Evolutionary conservation across 2,888 invertebrate genomes (phyloP), one percentile per base, ranked within the genome.

Genomic region (Plagodis pulveraria): DNA sequence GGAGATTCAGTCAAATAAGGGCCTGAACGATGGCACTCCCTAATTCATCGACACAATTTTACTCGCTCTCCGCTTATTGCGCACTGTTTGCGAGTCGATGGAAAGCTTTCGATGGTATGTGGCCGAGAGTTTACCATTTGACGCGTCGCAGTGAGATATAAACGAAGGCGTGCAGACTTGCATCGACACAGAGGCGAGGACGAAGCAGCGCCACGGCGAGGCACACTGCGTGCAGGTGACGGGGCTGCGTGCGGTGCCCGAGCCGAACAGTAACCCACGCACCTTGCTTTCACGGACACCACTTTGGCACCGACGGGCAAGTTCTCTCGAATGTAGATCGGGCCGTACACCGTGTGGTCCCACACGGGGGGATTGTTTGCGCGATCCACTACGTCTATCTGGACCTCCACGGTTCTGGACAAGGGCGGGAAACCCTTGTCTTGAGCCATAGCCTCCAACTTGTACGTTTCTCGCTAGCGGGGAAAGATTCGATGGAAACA

Each of bases 281-380:
- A 98, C 98, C 98, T 98, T 96, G 98, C 98, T 96, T 98, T 98
- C 94, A 98, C 96, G 94, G 98, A 98, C 94, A 98, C 97, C 95
- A 98, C 98, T 96, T 97, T 98, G 94, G 97, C 97, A 94, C 98
- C 98, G 91, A 98, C 98, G 94, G 98, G 97, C 95, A 97, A 96
- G 95, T 98, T 98, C 95, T 98, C 98, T 96, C 97, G 97, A 94
- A 98, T 97, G 96, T 96, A 97, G 96, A 98, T 97, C 89, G 98
- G 98, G 91, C 98, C 98, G 94, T 98, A 98, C 93, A 97, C 96
- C 93, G 95, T 96, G 95, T 98, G 96, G 94, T 97, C 98, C 98
- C 98, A 98, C 93, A 97, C 97, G 93, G 97, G 98, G 94, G 97
- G 98, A 96, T 98, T 99, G 96, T 97, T 98, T 86, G 97, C 98